Evolutionary conservation across 2,797 vertebrate genomes (phyloP), one percentile per base, ranked within the genome.

Genomic region (Crenichthys baileyi): DNA sequence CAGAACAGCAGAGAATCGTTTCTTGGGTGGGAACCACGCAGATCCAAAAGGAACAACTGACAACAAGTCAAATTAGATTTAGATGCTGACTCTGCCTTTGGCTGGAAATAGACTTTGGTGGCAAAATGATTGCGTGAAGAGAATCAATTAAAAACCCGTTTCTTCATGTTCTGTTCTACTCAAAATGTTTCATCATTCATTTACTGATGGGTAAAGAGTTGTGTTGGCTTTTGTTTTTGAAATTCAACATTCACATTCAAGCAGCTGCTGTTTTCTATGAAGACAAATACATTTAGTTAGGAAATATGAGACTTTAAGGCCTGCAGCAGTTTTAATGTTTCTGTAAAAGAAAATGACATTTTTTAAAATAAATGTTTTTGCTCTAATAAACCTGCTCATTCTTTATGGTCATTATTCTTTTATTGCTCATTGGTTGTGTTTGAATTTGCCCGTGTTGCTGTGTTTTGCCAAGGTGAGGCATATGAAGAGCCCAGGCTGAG

Each of bases 401-500:
- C 39, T 46, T 12, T 3, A 2, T 9, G 4, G 15, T 2, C 9
- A 22, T 44, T 36, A 36, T 44, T 68, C 6, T 60, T 18, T 44
- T 18, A 26, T 58, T 18, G 3, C 39, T 56, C 2, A 22, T 8
- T 51, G 6, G 5, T 73, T 67, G 7, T 41, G 18, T 61, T 75
- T 71, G n/a, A 72, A 48, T 72, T 31, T 72, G 7, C 20, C 18
- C 2, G 5, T 73, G 18, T n/a, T 39, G 13, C 11, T 83, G 46
- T 77, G 63, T 31, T 79, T 61, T 50, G 55, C 94, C 58, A 73
- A 99, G 98, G 96, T 85, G 87, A 93, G 48, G 94, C 96, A 61
- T 99, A 98, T 46, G 94, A 95, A 29, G 98, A 99, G 78, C 98
- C 98, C 53, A 95, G 98, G 83, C 95, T 99, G 75, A 99, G 97